Conservation (phyloP, 2,797 vertebrate species). For the Threskiornis aethiopicus region DNA sequence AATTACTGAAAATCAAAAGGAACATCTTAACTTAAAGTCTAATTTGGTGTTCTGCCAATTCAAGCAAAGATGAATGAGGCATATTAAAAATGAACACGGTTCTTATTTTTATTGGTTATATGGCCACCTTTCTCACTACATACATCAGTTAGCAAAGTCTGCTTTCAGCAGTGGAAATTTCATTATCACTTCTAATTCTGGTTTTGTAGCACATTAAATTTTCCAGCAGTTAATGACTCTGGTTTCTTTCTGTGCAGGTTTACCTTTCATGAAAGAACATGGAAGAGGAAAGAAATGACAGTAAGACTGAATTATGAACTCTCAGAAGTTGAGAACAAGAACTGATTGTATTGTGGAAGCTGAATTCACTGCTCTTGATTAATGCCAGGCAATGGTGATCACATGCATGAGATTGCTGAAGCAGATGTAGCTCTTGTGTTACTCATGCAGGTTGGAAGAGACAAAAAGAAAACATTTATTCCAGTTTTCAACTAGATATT, state of each 20-base stretch:
- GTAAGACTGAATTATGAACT: constrained; percentile 72
- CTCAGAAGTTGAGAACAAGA: constrained; percentile 66
- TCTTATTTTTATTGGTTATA: constrained; percentile 68
- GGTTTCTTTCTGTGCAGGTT: constrained; percentile 67
- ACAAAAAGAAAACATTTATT: not conserved
- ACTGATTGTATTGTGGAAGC: constrained; percentile 43
- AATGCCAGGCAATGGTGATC: not conserved
- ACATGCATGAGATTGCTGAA: not conserved
- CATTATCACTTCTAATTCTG: constrained; percentile 82
- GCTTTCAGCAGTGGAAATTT: constrained; percentile 77
- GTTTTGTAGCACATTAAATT: constrained; percentile 77
- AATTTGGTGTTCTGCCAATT: constrained; percentile 57
- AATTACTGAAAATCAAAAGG: constrained; percentile 51
- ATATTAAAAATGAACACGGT: constrained; percentile 43
- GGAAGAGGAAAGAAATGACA: constrained; percentile 64
- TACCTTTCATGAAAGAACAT: constrained; percentile 63
- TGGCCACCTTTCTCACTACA: constrained; percentile 74
- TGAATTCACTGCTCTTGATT: constrained; percentile 47
- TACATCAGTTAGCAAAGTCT: constrained; percentile 69
- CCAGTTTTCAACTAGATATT: not conserved
- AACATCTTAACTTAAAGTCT: constrained; percentile 38
- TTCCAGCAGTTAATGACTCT: constrained; percentile 82
- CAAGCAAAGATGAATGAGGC: constrained; percentile 51
- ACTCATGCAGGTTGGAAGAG: not conserved
- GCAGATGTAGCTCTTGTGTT: not conserved